These are phyloP conservation scores for Pseudopodoces humilis DNA, from an alignment of 2,113 vertebrate species.

Conservation along the genomic window DNA sequence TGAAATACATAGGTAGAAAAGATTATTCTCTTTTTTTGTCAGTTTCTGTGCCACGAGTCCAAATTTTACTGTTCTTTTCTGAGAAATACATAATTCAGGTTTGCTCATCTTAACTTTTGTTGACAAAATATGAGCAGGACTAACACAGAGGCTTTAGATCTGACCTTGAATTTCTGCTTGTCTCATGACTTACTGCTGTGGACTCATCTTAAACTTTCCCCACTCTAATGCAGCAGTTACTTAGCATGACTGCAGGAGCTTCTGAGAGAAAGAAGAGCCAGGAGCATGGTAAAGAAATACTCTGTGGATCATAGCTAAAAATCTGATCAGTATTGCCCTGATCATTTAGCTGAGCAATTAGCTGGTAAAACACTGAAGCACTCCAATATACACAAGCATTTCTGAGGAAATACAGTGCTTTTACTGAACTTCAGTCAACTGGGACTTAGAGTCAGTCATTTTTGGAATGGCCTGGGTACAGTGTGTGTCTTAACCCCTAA, in stretches of 20 bases:
- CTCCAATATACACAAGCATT: accelerated
- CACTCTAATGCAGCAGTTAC: neutral
- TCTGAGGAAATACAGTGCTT: neutral
- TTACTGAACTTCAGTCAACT: neutral
- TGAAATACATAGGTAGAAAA: neutral
- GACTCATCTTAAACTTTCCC: neutral
- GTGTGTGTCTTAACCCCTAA: neutral
- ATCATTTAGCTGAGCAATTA: accelerated
- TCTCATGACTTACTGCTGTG: neutral
- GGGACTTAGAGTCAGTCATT: neutral
- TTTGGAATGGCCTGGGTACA: neutral
- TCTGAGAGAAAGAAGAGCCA: neutral
- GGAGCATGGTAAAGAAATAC: accelerated
- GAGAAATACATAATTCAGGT: neutral
- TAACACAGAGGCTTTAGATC: neutral
- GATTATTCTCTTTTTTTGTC: neutral
- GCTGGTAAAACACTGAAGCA: neutral
- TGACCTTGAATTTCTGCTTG: neutral
- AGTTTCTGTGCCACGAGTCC: neutral
- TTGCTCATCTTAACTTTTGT: neutral
- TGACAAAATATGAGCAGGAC: neutral
- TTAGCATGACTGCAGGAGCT: neutral
- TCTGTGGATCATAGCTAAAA: neutral
- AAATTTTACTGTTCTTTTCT: neutral
- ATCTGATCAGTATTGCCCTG: neutral